Percentiles rank a stretch among this genome's conserved stretches.
Evolutionary conservation across 2,888 invertebrate genomes (phyloP).

Genomic region (Vanessa cardui): DNA sequence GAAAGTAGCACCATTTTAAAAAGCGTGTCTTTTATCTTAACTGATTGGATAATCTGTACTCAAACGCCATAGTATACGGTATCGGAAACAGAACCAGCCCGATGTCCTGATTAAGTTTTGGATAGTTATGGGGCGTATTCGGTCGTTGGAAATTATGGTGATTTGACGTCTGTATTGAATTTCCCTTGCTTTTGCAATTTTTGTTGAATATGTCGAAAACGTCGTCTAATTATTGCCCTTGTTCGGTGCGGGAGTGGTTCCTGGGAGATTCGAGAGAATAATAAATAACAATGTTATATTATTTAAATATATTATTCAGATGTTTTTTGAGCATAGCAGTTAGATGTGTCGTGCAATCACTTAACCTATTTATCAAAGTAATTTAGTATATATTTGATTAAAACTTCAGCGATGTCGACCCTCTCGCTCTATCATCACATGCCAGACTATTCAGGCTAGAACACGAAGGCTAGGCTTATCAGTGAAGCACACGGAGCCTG

Average conservation of each 20-base stretch:
- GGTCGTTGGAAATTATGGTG: constrained; percentile 74
- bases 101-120: constrained; percentile 77
- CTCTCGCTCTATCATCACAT: too few species aligned
- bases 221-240: constrained; percentile 75
- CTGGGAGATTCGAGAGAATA: not conserved
- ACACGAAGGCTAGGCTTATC: too few species aligned
- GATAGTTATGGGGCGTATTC: constrained; percentile 60
- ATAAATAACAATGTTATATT: not conserved
- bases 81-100: constrained; percentile 81
- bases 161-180: constrained; percentile 72
- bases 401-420: too few species aligned
- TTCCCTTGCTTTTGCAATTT: constrained; percentile 69
- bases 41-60: constrained; percentile 83
- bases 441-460: too few species aligned
- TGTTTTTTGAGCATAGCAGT: too few species aligned
- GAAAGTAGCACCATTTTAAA: constrained; percentile 54
- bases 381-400: too few species aligned
- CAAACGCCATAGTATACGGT: constrained; percentile 79
- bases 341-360: too few species aligned
- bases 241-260: constrained; percentile 51
- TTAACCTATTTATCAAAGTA: too few species aligned
- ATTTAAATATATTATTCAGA: not conserved
- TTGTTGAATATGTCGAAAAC: constrained; percentile 72
- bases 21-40: constrained; percentile 82
- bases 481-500: too few species aligned